phyloP scores from a whole-genome alignment of 2,113 vertebrate species.

The Scatophagus argus region DNA sequence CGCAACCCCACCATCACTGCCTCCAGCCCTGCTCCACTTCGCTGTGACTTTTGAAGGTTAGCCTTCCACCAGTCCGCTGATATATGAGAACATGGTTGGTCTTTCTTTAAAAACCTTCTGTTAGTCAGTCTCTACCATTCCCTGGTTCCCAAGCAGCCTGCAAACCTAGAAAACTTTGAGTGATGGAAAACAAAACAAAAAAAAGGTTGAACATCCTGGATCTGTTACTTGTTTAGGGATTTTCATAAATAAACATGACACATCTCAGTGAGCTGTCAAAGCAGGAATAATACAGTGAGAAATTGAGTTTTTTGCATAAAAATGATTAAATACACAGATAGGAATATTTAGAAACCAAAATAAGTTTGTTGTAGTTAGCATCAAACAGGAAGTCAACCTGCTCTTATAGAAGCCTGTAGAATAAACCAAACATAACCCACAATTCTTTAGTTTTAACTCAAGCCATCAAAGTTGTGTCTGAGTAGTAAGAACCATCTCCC shows the following conservation, averaged over 20 bases:
- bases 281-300: not conserved
- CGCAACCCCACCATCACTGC: conserved; percentile 4
- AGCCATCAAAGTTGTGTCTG: too few species aligned
- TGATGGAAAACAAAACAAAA: not conserved
- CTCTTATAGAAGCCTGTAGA: too few species aligned
- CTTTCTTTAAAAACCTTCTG: not conserved
- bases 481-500: too few species aligned
- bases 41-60: not conserved
- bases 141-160: not conserved
- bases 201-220: not conserved
- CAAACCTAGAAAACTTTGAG: not conserved
- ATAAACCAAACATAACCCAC: not conserved
- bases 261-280: not conserved
- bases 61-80: not conserved
- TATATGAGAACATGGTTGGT: not conserved
- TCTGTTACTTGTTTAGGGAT: not conserved
- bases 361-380: too few species aligned
- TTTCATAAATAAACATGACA: not conserved
- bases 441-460: not conserved
- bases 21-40: not conserved
- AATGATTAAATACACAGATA: not conserved
- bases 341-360: too few species aligned
- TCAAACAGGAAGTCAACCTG: too few species aligned
- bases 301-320: not conserved
- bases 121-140: not conserved